Evolutionary conservation across 2,888 invertebrate genomes (phyloP).

Genomic region (Cancer borealis): DNA sequence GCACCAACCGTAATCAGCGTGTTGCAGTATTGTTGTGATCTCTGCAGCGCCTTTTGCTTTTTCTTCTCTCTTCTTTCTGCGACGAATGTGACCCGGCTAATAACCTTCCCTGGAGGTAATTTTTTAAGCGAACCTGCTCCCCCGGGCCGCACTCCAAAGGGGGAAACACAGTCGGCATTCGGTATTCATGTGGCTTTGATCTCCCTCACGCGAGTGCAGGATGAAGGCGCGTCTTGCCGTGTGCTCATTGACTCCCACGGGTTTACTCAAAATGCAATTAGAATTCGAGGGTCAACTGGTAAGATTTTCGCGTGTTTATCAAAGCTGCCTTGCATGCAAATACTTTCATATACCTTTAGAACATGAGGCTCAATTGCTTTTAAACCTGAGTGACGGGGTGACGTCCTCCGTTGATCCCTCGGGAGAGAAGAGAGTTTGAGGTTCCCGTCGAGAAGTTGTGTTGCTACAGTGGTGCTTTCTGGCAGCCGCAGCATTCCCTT

Average conservation of each 20-base stretch:
- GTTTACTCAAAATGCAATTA: conserved; percentile 58
- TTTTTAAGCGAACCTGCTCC: conserved; percentile 44
- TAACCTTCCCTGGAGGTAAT: conserved; percentile 51
- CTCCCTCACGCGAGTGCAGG: conserved; percentile 40
- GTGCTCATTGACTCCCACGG: conserved; percentile 58
- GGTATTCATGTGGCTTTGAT: conserved; percentile 54
- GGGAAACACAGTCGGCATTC: conserved; percentile 54
- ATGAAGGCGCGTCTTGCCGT: conserved; percentile 52
- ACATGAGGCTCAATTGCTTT: neutral
- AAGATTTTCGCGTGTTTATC: conserved; percentile 41
- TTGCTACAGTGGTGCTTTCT: neutral
- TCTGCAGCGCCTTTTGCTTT: neutral
- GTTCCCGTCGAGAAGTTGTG: neutral
- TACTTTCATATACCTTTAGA: neutral
- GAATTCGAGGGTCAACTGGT: conserved; percentile 30
- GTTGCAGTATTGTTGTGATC: neutral
- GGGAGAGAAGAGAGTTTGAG: neutral
- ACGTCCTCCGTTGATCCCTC: neutral
- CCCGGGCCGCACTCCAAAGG: conserved; percentile 46
- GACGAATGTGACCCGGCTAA: conserved; percentile 54
- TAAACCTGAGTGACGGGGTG: neutral
- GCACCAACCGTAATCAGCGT: neutral
- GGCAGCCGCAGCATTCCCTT: conserved; percentile 13
- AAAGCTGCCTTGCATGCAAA: conserved; percentile 23
- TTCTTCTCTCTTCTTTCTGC: neutral